A percentile compares a stretch with the other conserved stretches of the same genome.
phyloP scores from a whole-genome alignment of 2,888 invertebrate genomes.

The Brenthis daphne region DNA sequence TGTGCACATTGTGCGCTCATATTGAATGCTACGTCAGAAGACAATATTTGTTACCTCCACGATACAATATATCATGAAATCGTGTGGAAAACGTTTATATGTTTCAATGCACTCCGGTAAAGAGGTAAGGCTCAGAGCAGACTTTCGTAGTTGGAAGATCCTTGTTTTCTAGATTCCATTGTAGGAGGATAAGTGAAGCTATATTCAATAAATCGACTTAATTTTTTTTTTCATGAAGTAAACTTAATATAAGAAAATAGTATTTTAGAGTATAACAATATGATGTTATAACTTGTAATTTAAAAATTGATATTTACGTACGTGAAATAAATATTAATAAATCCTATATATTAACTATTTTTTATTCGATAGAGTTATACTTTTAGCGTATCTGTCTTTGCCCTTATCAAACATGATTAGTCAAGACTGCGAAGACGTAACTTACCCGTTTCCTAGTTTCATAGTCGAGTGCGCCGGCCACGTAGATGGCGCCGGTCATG shows the following conservation, averaged over 20 bases:
- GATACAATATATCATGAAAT: slow-evolving; percentile 28
- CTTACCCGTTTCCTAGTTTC: slow-evolving; percentile 97
- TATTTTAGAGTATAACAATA: too few species aligned
- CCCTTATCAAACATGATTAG: slow-evolving; percentile 11
- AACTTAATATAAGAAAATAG: too few species aligned
- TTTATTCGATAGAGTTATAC: not conserved
- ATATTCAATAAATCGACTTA: too few species aligned
- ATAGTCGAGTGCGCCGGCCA: slow-evolving; percentile 98
- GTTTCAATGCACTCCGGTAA: slow-evolving; percentile 21
- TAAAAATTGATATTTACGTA: not conserved
- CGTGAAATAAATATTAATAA: not conserved
- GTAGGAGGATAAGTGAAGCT: too few species aligned
- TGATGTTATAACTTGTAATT: too few species aligned
- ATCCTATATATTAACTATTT: too few species aligned
- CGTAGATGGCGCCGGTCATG: slow-evolving; percentile 99
- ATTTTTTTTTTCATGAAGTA: too few species aligned
- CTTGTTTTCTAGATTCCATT: not conserved
- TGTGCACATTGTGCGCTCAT: slow-evolving; percentile 5
- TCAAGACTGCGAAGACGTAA: slow-evolving; percentile 28
- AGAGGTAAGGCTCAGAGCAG: slow-evolving; percentile 6
- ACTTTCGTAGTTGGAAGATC: not conserved
- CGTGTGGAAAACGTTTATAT: slow-evolving; percentile 24
- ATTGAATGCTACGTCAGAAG: slow-evolving; percentile 15
- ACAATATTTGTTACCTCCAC: slow-evolving; percentile 24
- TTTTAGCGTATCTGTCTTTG: not conserved